Evolutionary conservation across 2,113 vertebrate genomes (phyloP), one percentile per base, ranked within the genome.

Genomic region (Hippocampus mohnikei): DNA sequence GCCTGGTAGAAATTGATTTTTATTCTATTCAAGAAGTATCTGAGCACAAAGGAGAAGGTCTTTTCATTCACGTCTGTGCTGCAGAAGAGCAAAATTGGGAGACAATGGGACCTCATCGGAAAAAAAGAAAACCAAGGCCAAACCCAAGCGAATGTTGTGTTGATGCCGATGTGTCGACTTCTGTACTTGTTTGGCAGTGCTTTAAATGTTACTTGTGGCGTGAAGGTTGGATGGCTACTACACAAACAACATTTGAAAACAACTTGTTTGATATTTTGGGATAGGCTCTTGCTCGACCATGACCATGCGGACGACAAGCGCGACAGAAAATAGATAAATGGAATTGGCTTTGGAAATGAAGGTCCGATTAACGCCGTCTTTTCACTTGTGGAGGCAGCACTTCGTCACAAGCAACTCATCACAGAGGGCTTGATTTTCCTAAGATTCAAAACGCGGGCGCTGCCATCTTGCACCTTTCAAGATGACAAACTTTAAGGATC

Each of bases 21-120:
- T 46, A 18, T 46, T 15, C 63, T 44, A 46, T 46, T 65, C 46
- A 42, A 64, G 21, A 10, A 65, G 42, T 46, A 65, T 65, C 44
- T 65, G n/a, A 18, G n/a, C 63, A 44, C 41, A 46, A 65, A 65
- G 27, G 33, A 44, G 42, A 65, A 65, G 63, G 63, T 65, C 41
- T 48, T 65, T 65, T 18, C 63, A 27, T 65, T 65, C 20, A 65
- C 12, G 15, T 46, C 42, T 46, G 46, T 46, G 21, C 3, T 8
- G n/a, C 13, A 5, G 18, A 1, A n/a, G 60, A 41, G 18, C 20
- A 44, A 64, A 25, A 64, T 64, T 65, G 42, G 63, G 44, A 8
- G 23, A 46, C 12, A 27, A 15, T n/a, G n/a, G n/a, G n/a, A n/a
- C n/a, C n/a, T n/a, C 42, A 27, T 27, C 18, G 41, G 8, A 21